Conservation (phyloP, 1,140 invertebrate genomes). For the Saccostrea glomerata region DNA sequence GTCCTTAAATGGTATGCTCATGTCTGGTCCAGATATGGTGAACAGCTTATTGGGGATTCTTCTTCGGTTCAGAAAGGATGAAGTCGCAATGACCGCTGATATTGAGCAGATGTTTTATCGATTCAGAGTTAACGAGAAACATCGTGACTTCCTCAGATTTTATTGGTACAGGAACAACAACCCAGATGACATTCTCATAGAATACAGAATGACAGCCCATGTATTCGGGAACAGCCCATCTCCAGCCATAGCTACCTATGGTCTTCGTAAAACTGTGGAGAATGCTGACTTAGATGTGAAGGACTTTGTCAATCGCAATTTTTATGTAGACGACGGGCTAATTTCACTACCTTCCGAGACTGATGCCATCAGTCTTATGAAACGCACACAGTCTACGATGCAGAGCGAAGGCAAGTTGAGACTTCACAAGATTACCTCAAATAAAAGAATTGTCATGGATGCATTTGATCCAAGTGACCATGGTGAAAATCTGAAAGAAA, state of each 20-base stretch:
- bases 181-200: constrained; percentile 7
- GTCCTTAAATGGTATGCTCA: constrained; percentile 66
- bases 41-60: constrained; percentile 60
- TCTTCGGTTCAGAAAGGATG: constrained; percentile 55
- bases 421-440: constrained; percentile 43
- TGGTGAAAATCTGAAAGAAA: constrained; percentile 40
- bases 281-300: background rate
- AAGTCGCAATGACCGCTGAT: constrained; percentile 54
- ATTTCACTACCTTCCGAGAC: background rate
- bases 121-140: constrained; percentile 43
- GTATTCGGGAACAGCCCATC: constrained; percentile 58
- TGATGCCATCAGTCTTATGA: constrained; percentile 26
- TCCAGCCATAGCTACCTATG: constrained; percentile 56
- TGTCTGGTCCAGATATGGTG: constrained; percentile 75
- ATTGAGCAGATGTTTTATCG: constrained; percentile 60
- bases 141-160: constrained; percentile 55
- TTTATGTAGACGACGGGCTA: constrained; percentile 56
- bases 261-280: constrained; percentile 42
- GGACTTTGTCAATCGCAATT: background rate
- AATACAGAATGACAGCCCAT: constrained; percentile 38
- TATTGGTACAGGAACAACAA: constrained; percentile 57
- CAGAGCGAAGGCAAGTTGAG: background rate
- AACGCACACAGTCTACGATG: constrained; percentile 30
- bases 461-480: constrained; percentile 39
- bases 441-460: constrained; percentile 28